A percentile compares a stretch with the other conserved stretches of the same genome.
Evolutionary conservation across 1,140 invertebrate species (phyloP).

Genomic region (Nomia melanderi): DNA sequence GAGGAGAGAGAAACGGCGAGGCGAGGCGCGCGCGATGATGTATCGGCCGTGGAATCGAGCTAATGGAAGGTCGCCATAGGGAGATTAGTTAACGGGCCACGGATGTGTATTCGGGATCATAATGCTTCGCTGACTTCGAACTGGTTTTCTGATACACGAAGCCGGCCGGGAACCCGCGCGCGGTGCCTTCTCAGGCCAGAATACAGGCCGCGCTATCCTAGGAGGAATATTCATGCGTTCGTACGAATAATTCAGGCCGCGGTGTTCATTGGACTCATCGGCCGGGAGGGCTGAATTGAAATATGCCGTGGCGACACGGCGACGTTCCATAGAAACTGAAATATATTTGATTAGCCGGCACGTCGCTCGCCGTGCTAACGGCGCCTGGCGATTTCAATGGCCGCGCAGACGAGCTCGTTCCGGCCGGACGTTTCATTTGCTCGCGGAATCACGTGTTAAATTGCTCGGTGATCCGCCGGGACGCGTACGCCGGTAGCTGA

Average conservation of each 20-base stretch:
- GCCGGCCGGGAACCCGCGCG: constrained; percentile 8
- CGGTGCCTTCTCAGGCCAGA: constrained; percentile 15
- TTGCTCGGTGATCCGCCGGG: too few species aligned
- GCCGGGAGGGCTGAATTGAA: background rate
- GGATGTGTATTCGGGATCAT: constrained; percentile 68
- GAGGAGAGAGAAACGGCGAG: background rate
- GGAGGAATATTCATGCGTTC: constrained; percentile 16
- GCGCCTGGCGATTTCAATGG: constrained; percentile 15
- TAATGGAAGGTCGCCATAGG: constrained; percentile 69
- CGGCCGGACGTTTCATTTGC: background rate
- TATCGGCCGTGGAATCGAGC: constrained; percentile 67
- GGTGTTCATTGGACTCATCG: constrained; percentile 1
- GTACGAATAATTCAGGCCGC: too few species aligned
- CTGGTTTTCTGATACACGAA: constrained; percentile 62
- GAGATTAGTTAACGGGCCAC: constrained; percentile 70
- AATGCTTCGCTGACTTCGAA: constrained; percentile 68
- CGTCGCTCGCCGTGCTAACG: background rate
- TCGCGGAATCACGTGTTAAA: too few species aligned
- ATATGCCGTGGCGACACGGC: background rate
- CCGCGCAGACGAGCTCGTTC: constrained; percentile 6
- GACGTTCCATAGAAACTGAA: constrained; percentile 11
- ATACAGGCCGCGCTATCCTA: constrained; percentile 41
- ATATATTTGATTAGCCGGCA: constrained; percentile 16
- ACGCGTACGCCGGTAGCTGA: too few species aligned
- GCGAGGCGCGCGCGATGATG: constrained; percentile 53